These are phyloP conservation scores for Drosophila simulans DNA, from an alignment of 1,140 invertebrate species.

Conservation along the genomic window DNA sequence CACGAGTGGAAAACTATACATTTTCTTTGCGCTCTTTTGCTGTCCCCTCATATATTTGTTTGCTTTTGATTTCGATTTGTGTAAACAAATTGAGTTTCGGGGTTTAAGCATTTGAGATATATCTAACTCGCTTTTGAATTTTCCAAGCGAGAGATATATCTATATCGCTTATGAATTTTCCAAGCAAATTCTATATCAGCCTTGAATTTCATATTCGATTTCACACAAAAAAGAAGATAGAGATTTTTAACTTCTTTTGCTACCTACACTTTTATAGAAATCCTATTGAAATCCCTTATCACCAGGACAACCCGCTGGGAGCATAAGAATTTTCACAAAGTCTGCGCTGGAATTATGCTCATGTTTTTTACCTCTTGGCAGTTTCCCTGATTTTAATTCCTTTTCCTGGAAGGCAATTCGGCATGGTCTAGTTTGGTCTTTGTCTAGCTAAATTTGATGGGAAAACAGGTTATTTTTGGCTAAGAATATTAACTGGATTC, in stretches of 20 bases:
- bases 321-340: constrained; percentile 7
- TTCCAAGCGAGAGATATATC: constrained; percentile 2
- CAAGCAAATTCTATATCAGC: not conserved
- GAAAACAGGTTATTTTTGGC: constrained; percentile 9
- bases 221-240: not conserved
- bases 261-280: constrained; percentile 1
- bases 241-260: constrained; percentile 3
- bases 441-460: constrained; percentile 11
- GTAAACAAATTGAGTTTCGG: constrained; percentile 46
- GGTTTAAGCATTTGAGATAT: not conserved
- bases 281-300: constrained; percentile 3
- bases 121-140: not conserved
- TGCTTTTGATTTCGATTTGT: constrained; percentile 35
- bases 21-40: constrained; percentile 24
- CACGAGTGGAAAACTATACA: constrained; percentile 36
- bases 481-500: not conserved
- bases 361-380: constrained; percentile 1
- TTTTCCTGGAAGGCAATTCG: constrained; percentile 29
- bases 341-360: constrained; percentile 1
- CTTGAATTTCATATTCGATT: constrained; percentile 5
- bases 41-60: constrained; percentile 20
- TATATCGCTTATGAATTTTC: not conserved
- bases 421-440: constrained; percentile 17
- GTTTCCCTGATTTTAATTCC: constrained; percentile 17
- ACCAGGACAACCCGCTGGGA: constrained; percentile 35